A percentile compares a stretch with the other conserved stretches of the same genome.
Conservation (phyloP, 2,113 vertebrate genomes). For the cattle (Bos taurus) region DNA sequence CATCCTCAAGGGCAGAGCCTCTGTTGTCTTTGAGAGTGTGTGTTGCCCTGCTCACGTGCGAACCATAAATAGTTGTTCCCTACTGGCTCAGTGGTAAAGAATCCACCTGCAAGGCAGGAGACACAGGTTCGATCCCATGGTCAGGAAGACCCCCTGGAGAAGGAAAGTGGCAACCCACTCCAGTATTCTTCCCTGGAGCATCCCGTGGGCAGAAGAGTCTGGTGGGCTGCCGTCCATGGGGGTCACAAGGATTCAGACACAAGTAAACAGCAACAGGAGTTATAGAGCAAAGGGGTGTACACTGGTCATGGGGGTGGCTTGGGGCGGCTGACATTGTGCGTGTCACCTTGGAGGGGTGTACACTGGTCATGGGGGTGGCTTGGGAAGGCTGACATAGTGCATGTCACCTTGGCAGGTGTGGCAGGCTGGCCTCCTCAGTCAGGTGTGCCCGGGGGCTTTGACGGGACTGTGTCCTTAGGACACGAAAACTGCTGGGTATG, state of each 20-base stretch:
- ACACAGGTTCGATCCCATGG: not conserved
- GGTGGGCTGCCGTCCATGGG: not conserved
- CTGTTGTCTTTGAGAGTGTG: not conserved
- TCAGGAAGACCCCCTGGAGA: not conserved
- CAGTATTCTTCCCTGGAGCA: not conserved
- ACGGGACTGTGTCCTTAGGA: not conserved
- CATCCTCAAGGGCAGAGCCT: not conserved
- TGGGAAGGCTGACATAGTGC: accelerated
- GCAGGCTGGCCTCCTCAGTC: accelerated
- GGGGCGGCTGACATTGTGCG: too few relatives aligned
- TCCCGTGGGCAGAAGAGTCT: not conserved
- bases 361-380: not conserved
- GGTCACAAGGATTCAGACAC: not conserved
- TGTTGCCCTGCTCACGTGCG: accelerated
- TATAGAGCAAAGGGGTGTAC: accelerated
- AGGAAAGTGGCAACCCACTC: not conserved
- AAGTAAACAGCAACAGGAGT: not conserved
- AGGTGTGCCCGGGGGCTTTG: not conserved
- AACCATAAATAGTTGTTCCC: accelerated
- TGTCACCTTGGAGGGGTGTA: not conserved
- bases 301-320: accelerated
- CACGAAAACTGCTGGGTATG: not conserved
- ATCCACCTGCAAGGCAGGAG: not conserved
- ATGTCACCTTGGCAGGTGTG: not conserved
- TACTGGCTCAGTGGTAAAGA: not conserved